These are phyloP conservation scores for Mus spicilegus DNA, from an alignment of 2,113 vertebrate species.

Conservation along the genomic window DNA sequence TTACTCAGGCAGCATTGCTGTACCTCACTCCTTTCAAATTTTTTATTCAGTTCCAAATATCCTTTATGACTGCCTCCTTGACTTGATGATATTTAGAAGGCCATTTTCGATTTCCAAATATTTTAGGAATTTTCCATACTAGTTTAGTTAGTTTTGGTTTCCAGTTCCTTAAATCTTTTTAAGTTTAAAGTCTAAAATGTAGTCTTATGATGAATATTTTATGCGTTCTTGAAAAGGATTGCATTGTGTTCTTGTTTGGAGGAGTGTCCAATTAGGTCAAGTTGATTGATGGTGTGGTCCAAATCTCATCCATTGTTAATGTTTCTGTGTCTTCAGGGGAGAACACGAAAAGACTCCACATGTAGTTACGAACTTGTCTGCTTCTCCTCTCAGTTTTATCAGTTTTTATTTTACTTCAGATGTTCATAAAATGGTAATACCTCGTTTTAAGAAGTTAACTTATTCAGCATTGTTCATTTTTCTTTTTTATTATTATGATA, in stretches of 20 bases:
- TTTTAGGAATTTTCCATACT: not conserved
- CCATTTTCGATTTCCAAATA: not conserved
- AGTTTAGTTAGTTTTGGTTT: not conserved
- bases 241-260: not conserved
- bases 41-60: not conserved
- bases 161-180: not conserved
- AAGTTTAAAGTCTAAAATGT: not conserved
- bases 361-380: not conserved
- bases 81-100: not conserved
- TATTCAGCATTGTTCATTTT: not conserved
- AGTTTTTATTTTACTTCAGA: not conserved
- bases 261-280: conserved; percentile 15
- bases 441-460: not conserved
- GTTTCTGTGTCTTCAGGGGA: not conserved
- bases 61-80: not conserved
- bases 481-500: not conserved
- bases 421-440: not conserved
- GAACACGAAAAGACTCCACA: not conserved
- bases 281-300: not conserved
- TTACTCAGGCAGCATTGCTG: not conserved
- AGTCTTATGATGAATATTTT: conserved; percentile 14
- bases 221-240: not conserved
- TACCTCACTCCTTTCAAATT: not conserved
- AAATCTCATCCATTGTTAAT: conserved; percentile 17
- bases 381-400: not conserved